Evolutionary conservation across 2,888 invertebrate genomes (phyloP), one percentile per base, ranked within the genome.

Genomic region (Oscheius sp.): DNA sequence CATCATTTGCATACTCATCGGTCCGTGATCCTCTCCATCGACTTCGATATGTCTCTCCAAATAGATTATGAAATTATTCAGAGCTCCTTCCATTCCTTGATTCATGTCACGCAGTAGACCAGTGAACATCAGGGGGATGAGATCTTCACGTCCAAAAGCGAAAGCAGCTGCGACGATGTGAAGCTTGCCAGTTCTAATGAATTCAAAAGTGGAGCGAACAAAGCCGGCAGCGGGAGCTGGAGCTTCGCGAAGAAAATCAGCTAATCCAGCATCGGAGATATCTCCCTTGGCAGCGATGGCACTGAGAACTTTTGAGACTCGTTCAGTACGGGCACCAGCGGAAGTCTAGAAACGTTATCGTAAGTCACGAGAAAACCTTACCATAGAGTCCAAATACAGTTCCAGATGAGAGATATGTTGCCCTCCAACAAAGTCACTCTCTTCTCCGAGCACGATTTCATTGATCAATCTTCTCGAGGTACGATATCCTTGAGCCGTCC

Each of bases 401-500:
- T 71, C 71, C 33, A 71, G 51, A 49, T 71, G 71, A 38, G 71
- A 71, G 36, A 71, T 71, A 66, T 68, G 59, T 30, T 49, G 59
- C 8, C 66, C 68, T 22, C 68, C 71, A 8, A 71, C 62, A 30
- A 61, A 59, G 44, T 67, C 67, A 17, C 41, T 22, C 14, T 65
- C 70, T 36, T 72, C 72, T 57, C 66, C 72, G 12, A 64, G 45
- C 5, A 72, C 72, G 26, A 72, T 69, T 24, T 72, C 72, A 33
- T 72, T 72, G 70, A 72, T 70, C 26, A 72, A 50, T n/a, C 72
- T 44, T 20, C 72, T 28, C n/a, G 67, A 32, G 22, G 22, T 59
- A 12, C 66, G 32, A 5, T 36, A 14, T 9, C 72, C 72, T 12
- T 59, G 51, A 28, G 70, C 66, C 14, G 26, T 49, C 72, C 72